These are phyloP conservation scores for Pogonocichla stellata DNA, from an alignment of 2,113 vertebrate species.

Conservation along the genomic window DNA sequence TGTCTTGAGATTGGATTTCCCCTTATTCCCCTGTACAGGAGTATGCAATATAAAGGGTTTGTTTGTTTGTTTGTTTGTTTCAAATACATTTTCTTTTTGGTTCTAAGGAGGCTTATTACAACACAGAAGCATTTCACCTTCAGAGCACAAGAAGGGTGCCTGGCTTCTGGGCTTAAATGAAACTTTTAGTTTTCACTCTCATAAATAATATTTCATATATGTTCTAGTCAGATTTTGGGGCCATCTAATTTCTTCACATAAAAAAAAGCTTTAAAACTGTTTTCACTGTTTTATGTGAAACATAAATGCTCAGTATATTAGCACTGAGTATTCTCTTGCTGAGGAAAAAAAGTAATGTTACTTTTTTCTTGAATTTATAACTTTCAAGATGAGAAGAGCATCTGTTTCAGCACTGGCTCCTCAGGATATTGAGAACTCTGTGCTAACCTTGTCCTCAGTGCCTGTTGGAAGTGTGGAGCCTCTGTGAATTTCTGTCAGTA, in stretches of 20 bases:
- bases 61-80: neutral
- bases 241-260: neutral
- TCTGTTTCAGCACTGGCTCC: neutral
- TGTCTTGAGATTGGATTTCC: conserved; percentile 65
- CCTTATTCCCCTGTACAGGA: conserved; percentile 3
- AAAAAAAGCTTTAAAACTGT: neutral
- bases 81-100: conserved; percentile 25
- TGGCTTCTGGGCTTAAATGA: neutral
- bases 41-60: conserved; percentile 17
- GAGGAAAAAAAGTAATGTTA: neutral
- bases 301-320: neutral
- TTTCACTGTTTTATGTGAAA: neutral
- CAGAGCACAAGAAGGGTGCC: neutral
- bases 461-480: neutral
- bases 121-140: neutral
- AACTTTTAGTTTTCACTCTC: neutral
- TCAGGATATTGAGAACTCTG: neutral
- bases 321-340: neutral
- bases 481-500: neutral
- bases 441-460: neutral
- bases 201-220: neutral
- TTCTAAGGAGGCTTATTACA: conserved; percentile 42
- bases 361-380: neutral
- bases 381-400: neutral
- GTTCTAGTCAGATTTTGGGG: neutral